Base-by-base conservation (phyloP, 1,140 invertebrate species). In the Ceratosolen fusciceps region DNA sequence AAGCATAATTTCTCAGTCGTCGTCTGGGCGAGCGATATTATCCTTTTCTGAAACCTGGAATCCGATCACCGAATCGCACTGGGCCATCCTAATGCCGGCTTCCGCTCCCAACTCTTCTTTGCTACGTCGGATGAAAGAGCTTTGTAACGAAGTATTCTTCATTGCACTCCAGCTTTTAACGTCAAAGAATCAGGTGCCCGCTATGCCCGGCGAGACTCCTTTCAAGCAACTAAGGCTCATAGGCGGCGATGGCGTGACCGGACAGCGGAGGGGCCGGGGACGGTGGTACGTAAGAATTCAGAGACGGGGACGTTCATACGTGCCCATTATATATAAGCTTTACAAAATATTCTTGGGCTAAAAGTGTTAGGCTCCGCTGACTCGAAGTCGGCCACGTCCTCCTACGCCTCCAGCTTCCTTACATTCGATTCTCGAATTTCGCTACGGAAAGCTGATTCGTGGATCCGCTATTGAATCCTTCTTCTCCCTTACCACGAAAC, bases 101-200 rank as follows among this genome's bases (percentile, higher is more conserved):
- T 62, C 24, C 26, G 34, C 34, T 16, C 21, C 29, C 24, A 10
- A 62, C 34, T 16, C 21, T 16, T 62, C 16, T 62, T 7, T 14
- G 21, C 16, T 34, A 4, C 21, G 16, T 34, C 31, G 19, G 8
- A 62, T 4, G 37, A 7, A 39, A 67, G 37, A 43, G 26, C 5
- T 21, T 37, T 49, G 77, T 74, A 79, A 79, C 71, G 77, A 79
- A 54, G 77, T 65, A 79, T 74, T 79, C 77, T 79, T 37, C 31
- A 2, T 29, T n/a, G 29, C 29, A 49, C 12, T 49, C 7, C n/a
- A 19, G 37, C 14, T 39, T 43, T 26, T 39, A 71, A 77, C 49
- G 76, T 60, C 39, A 60, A 60, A 77, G 54, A 54, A 52, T 26
- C 24, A 62, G 5, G 2, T 14, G 10, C 4, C 37, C n/a, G n/a